phyloP scores from a whole-genome alignment of 2,797 vertebrate genomes.

The Rachycentron canadum region DNA sequence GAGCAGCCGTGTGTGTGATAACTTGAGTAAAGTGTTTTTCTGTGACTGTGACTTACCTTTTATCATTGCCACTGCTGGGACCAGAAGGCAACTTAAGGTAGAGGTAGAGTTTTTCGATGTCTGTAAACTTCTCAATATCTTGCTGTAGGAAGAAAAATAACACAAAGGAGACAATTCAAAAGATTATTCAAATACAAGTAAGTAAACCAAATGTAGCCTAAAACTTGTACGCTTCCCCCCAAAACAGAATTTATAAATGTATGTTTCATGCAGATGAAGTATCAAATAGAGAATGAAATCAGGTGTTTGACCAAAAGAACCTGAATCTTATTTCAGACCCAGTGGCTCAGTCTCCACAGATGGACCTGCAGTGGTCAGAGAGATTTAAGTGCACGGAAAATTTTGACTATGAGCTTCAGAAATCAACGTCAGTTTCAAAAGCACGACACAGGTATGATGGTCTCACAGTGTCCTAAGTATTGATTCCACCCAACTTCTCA shows the following conservation, averaged over 20 bases:
- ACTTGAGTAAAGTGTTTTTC: constrained; percentile 32
- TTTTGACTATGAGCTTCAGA: not conserved
- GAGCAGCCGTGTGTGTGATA: constrained; percentile 42
- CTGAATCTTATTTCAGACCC: not conserved
- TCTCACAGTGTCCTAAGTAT: constrained; percentile 32
- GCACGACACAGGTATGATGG: constrained; percentile 23
- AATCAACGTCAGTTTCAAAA: not conserved
- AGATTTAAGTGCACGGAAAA: no score
- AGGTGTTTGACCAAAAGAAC: not conserved
- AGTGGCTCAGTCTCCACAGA: not conserved
- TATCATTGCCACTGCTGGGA: constrained; percentile 96
- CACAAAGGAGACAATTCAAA: constrained; percentile 6
- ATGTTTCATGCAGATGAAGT: not conserved
- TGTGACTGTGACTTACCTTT: constrained; percentile 88
- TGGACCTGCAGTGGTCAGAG: not conserved
- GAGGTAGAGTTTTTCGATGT: constrained; percentile 99
- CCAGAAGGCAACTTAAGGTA: constrained; percentile 99
- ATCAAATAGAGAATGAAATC: not conserved
- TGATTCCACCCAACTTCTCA: constrained; percentile 54
- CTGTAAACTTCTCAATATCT: constrained; percentile 99
- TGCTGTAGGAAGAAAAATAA: constrained; percentile 86
- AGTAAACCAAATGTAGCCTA: not conserved
- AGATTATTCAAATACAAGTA: not conserved
- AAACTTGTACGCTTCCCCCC: not conserved
- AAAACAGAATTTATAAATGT: not conserved